A percentile compares a stretch with the other conserved stretches of the same genome.
Conservation (phyloP, 2,113 vertebrate species). For the Tychaedon coryphoeus region DNA sequence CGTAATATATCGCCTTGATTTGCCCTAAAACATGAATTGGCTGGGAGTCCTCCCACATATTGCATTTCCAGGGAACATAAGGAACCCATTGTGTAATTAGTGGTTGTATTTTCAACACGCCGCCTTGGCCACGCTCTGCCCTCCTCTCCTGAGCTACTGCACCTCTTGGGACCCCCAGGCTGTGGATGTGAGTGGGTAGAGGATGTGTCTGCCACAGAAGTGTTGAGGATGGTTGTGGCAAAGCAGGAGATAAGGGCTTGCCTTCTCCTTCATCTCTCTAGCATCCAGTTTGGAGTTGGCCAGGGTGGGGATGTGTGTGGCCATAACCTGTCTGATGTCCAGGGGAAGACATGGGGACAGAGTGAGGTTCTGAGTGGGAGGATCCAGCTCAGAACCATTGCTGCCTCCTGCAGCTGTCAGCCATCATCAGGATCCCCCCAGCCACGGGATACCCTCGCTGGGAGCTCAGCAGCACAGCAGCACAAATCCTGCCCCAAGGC, state of each 20-base stretch:
- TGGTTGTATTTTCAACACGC: background rate
- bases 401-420: background rate
- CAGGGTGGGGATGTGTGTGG: background rate
- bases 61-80: slow-evolving; percentile 57
- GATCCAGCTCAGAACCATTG: background rate
- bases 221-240: background rate
- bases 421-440: background rate
- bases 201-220: background rate
- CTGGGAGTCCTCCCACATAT: background rate
- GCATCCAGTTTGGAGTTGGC: background rate
- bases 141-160: background rate
- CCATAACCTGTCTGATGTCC: background rate
- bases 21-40: slow-evolving; percentile 42
- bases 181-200: background rate
- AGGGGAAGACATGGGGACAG: background rate
- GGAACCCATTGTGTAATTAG: slow-evolving; percentile 65
- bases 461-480: background rate
- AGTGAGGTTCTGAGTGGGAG: background rate
- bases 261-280: background rate
- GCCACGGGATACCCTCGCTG: rapidly evolving
- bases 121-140: background rate
- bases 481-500: background rate
- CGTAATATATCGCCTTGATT: slow-evolving; percentile 44
- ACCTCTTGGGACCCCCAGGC: background rate
- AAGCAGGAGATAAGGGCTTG: background rate